These are phyloP conservation scores for Eretmochelys imbricata DNA, from an alignment of 2,113 vertebrate species.

Conservation along the genomic window DNA sequence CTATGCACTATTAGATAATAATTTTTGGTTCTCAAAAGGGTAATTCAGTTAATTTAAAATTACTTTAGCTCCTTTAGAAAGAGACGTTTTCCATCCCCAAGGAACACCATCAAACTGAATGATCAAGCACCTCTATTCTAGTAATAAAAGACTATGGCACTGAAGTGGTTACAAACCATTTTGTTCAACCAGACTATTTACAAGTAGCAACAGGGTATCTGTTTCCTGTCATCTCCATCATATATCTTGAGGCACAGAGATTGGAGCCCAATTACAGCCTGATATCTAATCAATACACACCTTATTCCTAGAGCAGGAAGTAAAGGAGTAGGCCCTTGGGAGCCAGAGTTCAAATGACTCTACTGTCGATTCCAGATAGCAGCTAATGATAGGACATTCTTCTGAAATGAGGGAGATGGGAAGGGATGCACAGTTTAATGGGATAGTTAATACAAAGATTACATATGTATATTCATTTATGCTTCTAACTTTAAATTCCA, in stretches of 20 bases:
- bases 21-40: conserved; percentile 49
- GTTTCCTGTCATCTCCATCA: conserved; percentile 94
- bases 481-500: conserved; percentile 61
- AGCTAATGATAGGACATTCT: conserved; percentile 90
- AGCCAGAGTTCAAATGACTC: conserved; percentile 94
- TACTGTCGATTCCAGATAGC: conserved; percentile 91
- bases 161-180: conserved; percentile 87
- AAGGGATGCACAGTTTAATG: conserved; percentile 55
- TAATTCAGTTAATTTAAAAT: conserved; percentile 42
- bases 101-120: conserved; percentile 15
- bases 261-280: conserved; percentile 93
- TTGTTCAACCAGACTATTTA: conserved; percentile 90
- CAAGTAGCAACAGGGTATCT: conserved; percentile 92
- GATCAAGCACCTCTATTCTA: conserved; percentile 27
- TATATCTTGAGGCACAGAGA: conserved; percentile 90
- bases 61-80: conserved; percentile 22
- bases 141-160: conserved; percentile 68
- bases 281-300: conserved; percentile 97
- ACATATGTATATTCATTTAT: conserved; percentile 66
- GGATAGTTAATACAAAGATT: conserved; percentile 73
- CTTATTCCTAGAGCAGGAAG: conserved; percentile 95
- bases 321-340: conserved; percentile 94
- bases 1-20: conserved; percentile 41
- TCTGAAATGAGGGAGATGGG: conserved; percentile 70
- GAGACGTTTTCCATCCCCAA: neutral